phyloP scores from a whole-genome alignment of 2,113 vertebrate genomes.

The Nannospalax galili region DNA sequence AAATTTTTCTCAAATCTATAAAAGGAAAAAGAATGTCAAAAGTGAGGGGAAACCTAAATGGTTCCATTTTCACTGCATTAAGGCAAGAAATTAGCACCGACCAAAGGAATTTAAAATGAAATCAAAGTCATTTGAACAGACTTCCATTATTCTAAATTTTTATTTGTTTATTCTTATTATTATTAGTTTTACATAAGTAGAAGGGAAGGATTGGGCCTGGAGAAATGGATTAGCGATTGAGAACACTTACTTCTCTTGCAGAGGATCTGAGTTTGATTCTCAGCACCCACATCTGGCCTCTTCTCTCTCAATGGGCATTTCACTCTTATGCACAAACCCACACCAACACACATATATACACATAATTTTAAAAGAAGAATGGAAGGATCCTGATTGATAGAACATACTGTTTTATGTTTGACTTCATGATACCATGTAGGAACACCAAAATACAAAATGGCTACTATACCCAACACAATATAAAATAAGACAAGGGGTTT shows the following conservation, averaged over 20 bases:
- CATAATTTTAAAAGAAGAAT: not conserved
- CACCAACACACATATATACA: too few species aligned
- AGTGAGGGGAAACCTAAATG: not conserved
- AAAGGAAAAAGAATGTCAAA: not conserved
- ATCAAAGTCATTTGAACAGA: not conserved
- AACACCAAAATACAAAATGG: not conserved
- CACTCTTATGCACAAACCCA: too few species aligned
- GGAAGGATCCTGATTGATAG: not conserved
- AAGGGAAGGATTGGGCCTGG: too few species aligned
- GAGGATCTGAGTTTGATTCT: too few species aligned
- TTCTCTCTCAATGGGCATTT: too few species aligned
- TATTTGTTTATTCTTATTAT: not conserved
- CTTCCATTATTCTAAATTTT: not conserved
- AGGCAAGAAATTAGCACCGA: not conserved
- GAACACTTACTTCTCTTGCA: too few species aligned
- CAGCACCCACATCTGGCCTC: too few species aligned
- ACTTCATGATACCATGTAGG: not conserved
- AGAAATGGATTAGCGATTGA: too few species aligned
- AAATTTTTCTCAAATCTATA: not conserved
- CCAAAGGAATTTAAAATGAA: not conserved
- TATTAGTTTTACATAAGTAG: not conserved
- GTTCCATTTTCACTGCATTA: constrained; percentile 1
- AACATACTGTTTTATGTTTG: constrained; percentile 28
- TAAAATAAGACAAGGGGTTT: constrained; percentile 12
- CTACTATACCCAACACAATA: not conserved